Evolutionary conservation across 1,140 invertebrate genomes (phyloP).

Genomic region (Tetraneura akinire): DNA sequence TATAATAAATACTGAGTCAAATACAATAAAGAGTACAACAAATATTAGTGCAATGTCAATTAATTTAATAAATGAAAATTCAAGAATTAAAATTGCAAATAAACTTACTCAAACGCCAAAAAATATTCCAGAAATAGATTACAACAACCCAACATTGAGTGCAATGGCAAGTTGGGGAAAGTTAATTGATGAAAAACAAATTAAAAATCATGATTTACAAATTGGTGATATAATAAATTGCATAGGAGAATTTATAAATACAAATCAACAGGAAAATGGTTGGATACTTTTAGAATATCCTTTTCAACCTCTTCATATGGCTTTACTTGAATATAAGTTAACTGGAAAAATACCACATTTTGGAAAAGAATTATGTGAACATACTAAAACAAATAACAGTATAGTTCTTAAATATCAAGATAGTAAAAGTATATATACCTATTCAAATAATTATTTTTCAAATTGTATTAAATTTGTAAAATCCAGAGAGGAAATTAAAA

Average conservation of each 20-base stretch:
- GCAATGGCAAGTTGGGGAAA: conserved; percentile 15
- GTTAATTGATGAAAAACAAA: conserved; percentile 17
- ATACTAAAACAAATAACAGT: background rate
- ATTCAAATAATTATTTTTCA: conserved; percentile 11
- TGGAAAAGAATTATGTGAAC: background rate
- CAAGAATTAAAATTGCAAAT: background rate
- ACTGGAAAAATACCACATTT: conserved; percentile 20
- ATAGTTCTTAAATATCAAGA: conserved; percentile 3
- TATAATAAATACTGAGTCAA: background rate
- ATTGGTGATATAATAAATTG: conserved; percentile 15
- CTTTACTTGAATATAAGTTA: conserved; percentile 31
- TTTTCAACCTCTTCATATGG: conserved; percentile 18
- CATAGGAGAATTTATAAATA: conserved; percentile 14
- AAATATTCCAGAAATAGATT: conserved; percentile 40
- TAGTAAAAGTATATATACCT: background rate
- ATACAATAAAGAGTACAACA: background rate
- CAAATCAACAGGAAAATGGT: conserved; percentile 3
- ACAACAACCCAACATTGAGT: conserved; percentile 8
- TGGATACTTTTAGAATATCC: conserved; percentile 38
- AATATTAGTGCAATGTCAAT: background rate
- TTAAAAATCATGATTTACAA: conserved; percentile 12
- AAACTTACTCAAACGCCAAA: conserved; percentile 36
- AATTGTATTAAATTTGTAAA: conserved; percentile 31
- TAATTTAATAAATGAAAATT: background rate
- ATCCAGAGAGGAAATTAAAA: background rate